phyloP scores from a whole-genome alignment of 2,888 invertebrate genomes.

The Stenodema calcarata region DNA sequence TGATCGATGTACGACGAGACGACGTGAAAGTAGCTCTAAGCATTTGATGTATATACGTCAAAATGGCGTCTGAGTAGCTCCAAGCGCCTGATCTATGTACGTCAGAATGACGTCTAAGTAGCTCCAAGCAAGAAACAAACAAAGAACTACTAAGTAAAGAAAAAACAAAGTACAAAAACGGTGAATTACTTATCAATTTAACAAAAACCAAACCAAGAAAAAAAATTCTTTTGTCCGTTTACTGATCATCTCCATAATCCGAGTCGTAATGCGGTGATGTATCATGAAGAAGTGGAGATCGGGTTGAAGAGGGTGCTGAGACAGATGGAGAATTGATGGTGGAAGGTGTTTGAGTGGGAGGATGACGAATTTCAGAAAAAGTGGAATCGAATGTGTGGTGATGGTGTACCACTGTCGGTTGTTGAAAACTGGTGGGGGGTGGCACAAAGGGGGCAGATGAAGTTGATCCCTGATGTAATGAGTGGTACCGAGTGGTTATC shows the following conservation, averaged over 20 bases:
- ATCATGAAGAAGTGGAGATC: background rate
- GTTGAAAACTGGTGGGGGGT: background rate
- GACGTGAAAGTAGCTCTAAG: too few species aligned
- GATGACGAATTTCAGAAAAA: background rate
- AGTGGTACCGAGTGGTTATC: background rate
- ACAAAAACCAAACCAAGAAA: too few species aligned
- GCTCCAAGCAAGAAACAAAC: too few species aligned
- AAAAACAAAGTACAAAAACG: background rate
- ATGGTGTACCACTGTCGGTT: background rate
- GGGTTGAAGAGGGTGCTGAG: background rate
- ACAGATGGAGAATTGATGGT: background rate
- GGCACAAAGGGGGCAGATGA: background rate
- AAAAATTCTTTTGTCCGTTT: too few species aligned
- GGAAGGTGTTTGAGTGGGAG: background rate
- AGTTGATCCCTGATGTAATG: background rate
- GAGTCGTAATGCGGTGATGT: background rate
- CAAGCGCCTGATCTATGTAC: too few species aligned
- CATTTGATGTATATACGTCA: too few species aligned
- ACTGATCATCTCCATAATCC: too few species aligned
- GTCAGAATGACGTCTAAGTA: too few species aligned
- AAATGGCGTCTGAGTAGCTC: too few species aligned
- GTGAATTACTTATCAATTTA: too few species aligned
- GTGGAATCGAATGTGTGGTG: background rate
- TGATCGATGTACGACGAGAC: too few species aligned
- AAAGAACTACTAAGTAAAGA: background rate